These are phyloP conservation scores for Brachyistius frenatus DNA, from an alignment of 2,113 vertebrate species.

Conservation along the genomic window DNA sequence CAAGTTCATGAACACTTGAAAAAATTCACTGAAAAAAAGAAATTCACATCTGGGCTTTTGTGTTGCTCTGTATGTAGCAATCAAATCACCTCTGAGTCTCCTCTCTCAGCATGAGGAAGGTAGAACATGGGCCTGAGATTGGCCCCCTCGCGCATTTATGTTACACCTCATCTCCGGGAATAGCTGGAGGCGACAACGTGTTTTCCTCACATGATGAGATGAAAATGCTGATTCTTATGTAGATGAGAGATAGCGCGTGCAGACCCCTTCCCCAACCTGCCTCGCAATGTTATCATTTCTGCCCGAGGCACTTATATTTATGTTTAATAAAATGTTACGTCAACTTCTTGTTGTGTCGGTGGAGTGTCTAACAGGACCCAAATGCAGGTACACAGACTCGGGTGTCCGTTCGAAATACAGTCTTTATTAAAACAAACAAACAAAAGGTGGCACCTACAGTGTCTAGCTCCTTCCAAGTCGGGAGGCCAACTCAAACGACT, in stretches of 20 bases:
- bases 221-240: slow-evolving; percentile 41
- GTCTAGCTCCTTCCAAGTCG: too few relatives aligned
- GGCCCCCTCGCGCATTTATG: slow-evolving; percentile 45
- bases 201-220: slow-evolving; percentile 44
- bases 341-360: not conserved
- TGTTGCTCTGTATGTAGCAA: slow-evolving; percentile 32
- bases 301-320: slow-evolving; percentile 55
- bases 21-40: not conserved
- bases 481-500: too few relatives aligned
- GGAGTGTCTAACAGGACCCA: too few relatives aligned
- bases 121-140: slow-evolving; percentile 28
- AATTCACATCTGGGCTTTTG: slow-evolving; percentile 15
- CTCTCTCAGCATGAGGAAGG: slow-evolving; percentile 18
- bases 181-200: slow-evolving; percentile 44
- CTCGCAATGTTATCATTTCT: slow-evolving; percentile 29
- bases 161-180: slow-evolving; percentile 61
- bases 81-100: slow-evolving; percentile 18
- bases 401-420: too few relatives aligned
- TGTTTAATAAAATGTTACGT: slow-evolving; percentile 54
- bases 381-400: too few relatives aligned
- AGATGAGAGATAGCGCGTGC: slow-evolving; percentile 34
- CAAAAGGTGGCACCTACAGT: too few relatives aligned
- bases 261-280: slow-evolving; percentile 17
- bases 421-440: too few relatives aligned
- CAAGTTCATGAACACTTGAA: slow-evolving; percentile 2